phyloP scores from a whole-genome alignment of 1,140 invertebrate species.

The Tenebrio molitor region DNA sequence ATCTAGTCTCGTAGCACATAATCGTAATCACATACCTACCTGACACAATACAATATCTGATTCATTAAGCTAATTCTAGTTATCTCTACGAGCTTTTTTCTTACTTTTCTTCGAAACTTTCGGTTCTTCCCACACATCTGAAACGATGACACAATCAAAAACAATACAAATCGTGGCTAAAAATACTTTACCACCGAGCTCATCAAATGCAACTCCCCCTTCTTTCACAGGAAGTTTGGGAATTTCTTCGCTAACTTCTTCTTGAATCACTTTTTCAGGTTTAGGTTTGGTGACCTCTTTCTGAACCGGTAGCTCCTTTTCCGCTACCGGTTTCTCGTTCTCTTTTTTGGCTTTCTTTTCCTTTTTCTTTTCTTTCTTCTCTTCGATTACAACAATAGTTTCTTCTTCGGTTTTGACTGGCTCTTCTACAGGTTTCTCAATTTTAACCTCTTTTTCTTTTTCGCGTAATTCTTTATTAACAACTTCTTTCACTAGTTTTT shows the following conservation, averaged over 20 bases:
- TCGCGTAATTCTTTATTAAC: constrained; percentile 70
- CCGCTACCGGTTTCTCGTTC: constrained; percentile 48
- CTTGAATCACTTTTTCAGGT: constrained; percentile 61
- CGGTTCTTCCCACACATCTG: constrained; percentile 64
- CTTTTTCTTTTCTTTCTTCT: constrained; percentile 69
- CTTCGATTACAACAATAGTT: constrained; percentile 50
- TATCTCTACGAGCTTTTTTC: constrained; percentile 64
- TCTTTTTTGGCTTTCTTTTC: constrained; percentile 64
- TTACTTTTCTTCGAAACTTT: constrained; percentile 64
- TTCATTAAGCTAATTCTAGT: constrained; percentile 52
- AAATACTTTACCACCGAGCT: constrained; percentile 73
- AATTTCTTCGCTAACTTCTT: constrained; percentile 56
- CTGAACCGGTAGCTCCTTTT: constrained; percentile 32
- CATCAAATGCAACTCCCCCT: constrained; percentile 72
- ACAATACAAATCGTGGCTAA: background rate
- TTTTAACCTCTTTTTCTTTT: constrained; percentile 56
- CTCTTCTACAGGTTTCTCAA: constrained; percentile 53
- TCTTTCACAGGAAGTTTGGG: constrained; percentile 54
- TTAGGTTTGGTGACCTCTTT: constrained; percentile 60
- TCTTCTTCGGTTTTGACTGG: constrained; percentile 56
- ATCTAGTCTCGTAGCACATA: constrained; percentile 51
- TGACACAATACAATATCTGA: constrained; percentile 31
- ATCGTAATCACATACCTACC: constrained; percentile 56
- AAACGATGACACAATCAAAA: constrained; percentile 39
- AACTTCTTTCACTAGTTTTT: constrained; percentile 69